These are phyloP conservation scores for Lasioglossum albipes DNA, from an alignment of 1,140 invertebrate genomes.

Conservation along the genomic window DNA sequence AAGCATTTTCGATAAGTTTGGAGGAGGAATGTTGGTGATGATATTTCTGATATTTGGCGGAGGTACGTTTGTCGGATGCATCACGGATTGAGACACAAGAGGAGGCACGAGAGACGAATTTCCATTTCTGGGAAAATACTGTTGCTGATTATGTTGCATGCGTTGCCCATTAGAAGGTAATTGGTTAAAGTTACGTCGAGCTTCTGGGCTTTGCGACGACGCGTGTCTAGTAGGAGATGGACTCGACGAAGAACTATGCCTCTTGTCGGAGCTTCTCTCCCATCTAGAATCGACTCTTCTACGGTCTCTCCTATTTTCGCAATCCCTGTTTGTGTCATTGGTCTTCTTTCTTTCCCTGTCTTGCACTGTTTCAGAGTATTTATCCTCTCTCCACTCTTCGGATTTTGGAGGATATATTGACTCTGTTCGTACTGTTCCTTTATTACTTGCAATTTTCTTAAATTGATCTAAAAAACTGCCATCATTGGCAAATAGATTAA, in stretches of 20 bases:
- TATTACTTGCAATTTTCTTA: constrained; percentile 83
- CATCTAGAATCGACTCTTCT: constrained; percentile 72
- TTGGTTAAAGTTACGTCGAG: constrained; percentile 68
- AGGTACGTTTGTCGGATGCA: constrained; percentile 72
- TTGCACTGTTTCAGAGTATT: constrained; percentile 66
- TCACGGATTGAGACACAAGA: constrained; percentile 70
- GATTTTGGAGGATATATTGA: constrained; percentile 48
- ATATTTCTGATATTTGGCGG: constrained; percentile 68
- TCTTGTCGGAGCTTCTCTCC: constrained; percentile 67
- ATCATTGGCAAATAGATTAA: constrained; percentile 89
- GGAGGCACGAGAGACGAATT: constrained; percentile 69
- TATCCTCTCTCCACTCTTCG: constrained; percentile 71
- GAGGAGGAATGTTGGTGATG: constrained; percentile 64
- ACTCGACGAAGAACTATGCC: constrained; percentile 74
- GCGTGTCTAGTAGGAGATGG: constrained; percentile 71
- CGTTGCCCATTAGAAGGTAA: constrained; percentile 62
- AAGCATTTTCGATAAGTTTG: constrained; percentile 74
- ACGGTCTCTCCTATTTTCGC: constrained; percentile 72
- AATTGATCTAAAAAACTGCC: constrained; percentile 90
- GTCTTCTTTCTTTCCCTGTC: constrained; percentile 72
- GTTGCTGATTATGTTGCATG: constrained; percentile 64
- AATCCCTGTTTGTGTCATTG: constrained; percentile 71
- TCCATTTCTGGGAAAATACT: constrained; percentile 58
- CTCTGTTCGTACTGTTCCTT: constrained; percentile 52
- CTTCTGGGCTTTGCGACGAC: constrained; percentile 67